Evolutionary conservation across 2,797 vertebrate genomes (phyloP), one percentile per base, ranked within the genome.

Genomic region (Chelon auratus): DNA sequence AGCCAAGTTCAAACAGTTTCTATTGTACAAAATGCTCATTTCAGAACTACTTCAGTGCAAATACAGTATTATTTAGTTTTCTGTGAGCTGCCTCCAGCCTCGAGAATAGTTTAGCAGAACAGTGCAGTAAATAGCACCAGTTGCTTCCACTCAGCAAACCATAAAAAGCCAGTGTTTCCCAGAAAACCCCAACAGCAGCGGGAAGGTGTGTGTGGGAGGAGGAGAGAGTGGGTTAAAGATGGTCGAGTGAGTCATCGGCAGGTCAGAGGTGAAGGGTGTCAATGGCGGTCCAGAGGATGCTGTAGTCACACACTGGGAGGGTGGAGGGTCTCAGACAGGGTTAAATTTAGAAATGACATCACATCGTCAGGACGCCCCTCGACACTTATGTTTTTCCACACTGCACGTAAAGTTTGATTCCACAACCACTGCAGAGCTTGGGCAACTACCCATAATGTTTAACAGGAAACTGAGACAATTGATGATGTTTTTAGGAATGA

Each of bases 191-290:
- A 78, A 70, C 69, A 26, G 60, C 26, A 2, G 48, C 10, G 37
- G 47, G 75, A 81, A 77, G 68, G 63, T 88, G 77, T 57, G 53
- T 24, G 78, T 83, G 82, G 81, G 86, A 78, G 86, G 60, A 75
- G 18, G 24, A 52, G 26, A 72, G 61, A 26, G 54, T 64, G 64
- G 68, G 71, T 74, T 75, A 45, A 54, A 75, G 81, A 64, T 62
- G 62, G 75, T 78, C 10, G 2, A 67, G 78, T 93, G 89, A 92
- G 47, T 94, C 91, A 93, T 5, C 7, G 22, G 67, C 62, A 73
- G 86, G 89, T 84, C 85, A 66, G 50, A 86, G 86, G 72, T 77
- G 66, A 62, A 58, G 42, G 54, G 58, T 66, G 60, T 77, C 57
- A 48, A 17, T 40, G 22, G 68, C 5, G 73, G 66, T 83, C 77